These are phyloP conservation scores for Xiphias gladius DNA, from an alignment of 2,113 vertebrate genomes.

Conservation along the genomic window DNA sequence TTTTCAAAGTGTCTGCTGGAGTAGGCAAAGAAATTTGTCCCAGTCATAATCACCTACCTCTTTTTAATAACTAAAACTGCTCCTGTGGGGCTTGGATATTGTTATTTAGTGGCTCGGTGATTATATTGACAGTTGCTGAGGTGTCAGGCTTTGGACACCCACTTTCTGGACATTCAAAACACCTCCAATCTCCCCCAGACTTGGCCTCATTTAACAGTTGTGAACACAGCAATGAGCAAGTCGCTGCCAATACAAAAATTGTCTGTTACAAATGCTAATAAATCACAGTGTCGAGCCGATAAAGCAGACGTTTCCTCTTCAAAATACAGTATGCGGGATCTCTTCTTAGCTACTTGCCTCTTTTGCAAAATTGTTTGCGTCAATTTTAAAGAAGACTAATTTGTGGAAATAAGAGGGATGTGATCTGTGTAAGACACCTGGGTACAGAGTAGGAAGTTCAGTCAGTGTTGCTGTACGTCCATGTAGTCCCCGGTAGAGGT, in stretches of 20 bases:
- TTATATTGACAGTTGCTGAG: slow-evolving; percentile 12
- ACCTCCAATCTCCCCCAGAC: too few relatives aligned
- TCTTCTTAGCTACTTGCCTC: background rate
- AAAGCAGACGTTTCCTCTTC: background rate
- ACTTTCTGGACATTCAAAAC: background rate
- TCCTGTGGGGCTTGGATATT: background rate
- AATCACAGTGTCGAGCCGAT: background rate
- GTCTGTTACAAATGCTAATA: background rate
- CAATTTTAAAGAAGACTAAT: background rate
- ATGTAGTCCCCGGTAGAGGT: slow-evolving; percentile 15
- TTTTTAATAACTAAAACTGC: background rate
- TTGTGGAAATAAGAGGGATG: background rate
- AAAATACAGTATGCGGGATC: background rate
- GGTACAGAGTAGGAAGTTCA: background rate
- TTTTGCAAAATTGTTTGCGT: background rate
- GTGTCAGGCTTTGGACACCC: background rate
- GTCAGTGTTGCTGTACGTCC: background rate
- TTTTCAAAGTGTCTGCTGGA: too few relatives aligned
- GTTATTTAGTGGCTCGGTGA: slow-evolving; percentile 6
- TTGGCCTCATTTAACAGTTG: background rate
- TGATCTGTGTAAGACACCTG: background rate
- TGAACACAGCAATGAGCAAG: background rate
- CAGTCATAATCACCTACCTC: background rate
- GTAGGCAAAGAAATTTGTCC: background rate
- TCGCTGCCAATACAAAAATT: background rate